These are phyloP conservation scores for Apamea crenata DNA, from an alignment of 2,888 invertebrate species.

Conservation along the genomic window DNA sequence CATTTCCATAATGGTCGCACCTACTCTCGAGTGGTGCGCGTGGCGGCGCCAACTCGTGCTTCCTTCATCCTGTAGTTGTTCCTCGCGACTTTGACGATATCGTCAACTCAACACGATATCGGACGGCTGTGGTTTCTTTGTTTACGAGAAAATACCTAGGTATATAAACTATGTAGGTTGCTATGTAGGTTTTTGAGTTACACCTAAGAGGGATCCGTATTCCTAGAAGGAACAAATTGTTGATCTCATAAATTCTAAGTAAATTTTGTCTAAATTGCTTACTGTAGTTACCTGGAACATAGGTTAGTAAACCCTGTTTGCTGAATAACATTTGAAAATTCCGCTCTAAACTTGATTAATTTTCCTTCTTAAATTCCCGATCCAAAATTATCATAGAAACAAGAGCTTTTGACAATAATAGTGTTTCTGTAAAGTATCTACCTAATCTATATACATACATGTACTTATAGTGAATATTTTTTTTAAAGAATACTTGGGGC, in stretches of 20 bases:
- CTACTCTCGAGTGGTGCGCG: too few relatives aligned
- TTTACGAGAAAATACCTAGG: neutral
- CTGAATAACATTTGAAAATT: neutral
- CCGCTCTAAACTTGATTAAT: neutral
- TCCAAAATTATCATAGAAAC: neutral
- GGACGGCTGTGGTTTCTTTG: neutral
- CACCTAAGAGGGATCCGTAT: neutral
- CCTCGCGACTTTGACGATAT: neutral
- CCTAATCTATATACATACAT: too few relatives aligned
- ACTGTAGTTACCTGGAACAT: neutral
- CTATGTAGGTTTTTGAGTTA: neutral
- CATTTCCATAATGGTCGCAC: too few relatives aligned
- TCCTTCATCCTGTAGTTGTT: neutral
- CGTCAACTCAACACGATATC: neutral
- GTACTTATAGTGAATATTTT: too few relatives aligned
- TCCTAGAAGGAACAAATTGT: neutral
- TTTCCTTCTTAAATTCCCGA: neutral
- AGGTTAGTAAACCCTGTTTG: neutral
- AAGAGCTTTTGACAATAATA: neutral
- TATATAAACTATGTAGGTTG: neutral
- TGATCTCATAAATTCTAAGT: neutral
- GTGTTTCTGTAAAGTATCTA: neutral
- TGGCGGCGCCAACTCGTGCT: neutral
- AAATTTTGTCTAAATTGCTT: conserved; percentile 2
- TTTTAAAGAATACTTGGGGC: too few relatives aligned